Conservation (phyloP, 1,140 invertebrate species). For the Cecropterus lyciades region DNA sequence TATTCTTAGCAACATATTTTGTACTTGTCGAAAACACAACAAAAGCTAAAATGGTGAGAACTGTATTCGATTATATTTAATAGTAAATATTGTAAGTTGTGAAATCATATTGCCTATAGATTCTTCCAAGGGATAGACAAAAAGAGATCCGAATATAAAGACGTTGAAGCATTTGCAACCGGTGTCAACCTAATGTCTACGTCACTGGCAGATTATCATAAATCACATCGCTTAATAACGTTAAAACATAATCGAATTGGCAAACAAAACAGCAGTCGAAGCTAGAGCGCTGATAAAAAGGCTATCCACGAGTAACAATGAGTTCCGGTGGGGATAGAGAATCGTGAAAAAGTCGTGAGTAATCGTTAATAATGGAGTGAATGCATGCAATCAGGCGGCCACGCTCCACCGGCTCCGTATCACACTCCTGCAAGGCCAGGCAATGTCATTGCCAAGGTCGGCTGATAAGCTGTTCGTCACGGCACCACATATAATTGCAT, state of each 20-base stretch:
- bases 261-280: background rate
- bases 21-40: no score
- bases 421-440: slow-evolving; percentile 38
- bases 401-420: slow-evolving; percentile 38
- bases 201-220: background rate
- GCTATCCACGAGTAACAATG: slow-evolving; percentile 14
- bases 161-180: no score
- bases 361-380: slow-evolving; percentile 26
- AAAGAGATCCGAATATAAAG: no score
- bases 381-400: slow-evolving; percentile 30
- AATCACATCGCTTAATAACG: background rate
- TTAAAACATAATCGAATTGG: background rate
- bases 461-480: slow-evolving; percentile 52
- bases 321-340: slow-evolving; percentile 14
- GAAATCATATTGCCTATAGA: no score
- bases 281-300: slow-evolving; percentile 7
- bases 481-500: slow-evolving; percentile 54
- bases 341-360: slow-evolving; percentile 20
- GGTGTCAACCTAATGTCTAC: no score
- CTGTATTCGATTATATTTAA: no score
- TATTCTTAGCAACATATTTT: no score
- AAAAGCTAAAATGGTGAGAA: no score
- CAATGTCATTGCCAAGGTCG: slow-evolving; percentile 59
- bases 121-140: no score
- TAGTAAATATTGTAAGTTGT: no score